Evolutionary conservation across 2,797 vertebrate genomes (phyloP), one percentile per base, ranked within the genome.

Genomic region (Chaetodon trifasciatus): DNA sequence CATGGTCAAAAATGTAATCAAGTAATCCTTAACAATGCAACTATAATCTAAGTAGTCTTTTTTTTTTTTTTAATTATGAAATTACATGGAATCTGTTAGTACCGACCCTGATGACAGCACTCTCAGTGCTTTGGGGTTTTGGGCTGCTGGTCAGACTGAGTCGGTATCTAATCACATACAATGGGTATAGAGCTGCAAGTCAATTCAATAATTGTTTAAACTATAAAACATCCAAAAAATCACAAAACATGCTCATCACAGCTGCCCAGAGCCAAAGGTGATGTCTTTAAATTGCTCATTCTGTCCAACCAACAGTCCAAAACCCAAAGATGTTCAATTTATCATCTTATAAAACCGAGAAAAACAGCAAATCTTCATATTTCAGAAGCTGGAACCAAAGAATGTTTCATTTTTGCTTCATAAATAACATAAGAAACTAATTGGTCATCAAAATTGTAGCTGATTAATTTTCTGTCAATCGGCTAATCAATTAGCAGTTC

Each of bases 361-460:
- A 86, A 85, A 79, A 68, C 60, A 86, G 74, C 37, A 87, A 75
- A 70, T 64, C 6, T 39, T 72, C 52, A 83, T 63, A 82, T 64
- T 64, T 52, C 44, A 55, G 47, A 73, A n/a, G 21, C 9, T 62
- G 24, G 1, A 61, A 49, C 49, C 49, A 68, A 1, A 67, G 8
- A 28, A 15, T 10, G 49, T 60, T 32, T 32, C 2, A 75, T 19
- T 57, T 50, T 28, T 56, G 42, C 35, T 64, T 50, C 49, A 57
- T 64, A 44, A 40, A 50, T 11, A 32, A 57, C 50, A 62, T 24
- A 56, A 6, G 53, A n/a, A 3, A 68, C 46, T n/a, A 5, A 55
- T 32, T 7, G 5, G 9, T 70, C 8, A 62, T 40, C 3, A 42
- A 28, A 60, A 61, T 62, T 28, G 21, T 40, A 32, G 28, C 28